Evolutionary conservation across 1,140 invertebrate species (phyloP).

Genomic region (Hycleus phaleratus): DNA sequence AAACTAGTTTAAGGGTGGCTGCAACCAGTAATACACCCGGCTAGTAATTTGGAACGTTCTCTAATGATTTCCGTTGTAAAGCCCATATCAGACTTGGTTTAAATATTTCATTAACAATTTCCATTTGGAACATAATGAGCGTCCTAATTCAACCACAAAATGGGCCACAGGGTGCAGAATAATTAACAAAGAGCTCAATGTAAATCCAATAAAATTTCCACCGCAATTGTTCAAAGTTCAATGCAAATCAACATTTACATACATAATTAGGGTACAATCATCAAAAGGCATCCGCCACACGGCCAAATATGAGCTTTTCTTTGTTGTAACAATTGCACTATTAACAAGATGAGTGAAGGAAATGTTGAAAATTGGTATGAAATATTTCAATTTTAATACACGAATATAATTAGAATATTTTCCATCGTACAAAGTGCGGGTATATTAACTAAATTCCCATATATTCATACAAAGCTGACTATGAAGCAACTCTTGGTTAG

Average conservation of each 20-base stretch:
- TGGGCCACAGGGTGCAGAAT: background rate
- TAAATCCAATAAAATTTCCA: conserved; percentile 18
- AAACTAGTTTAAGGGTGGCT: too few species aligned
- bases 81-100: too few species aligned
- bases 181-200: background rate
- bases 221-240: conserved; percentile 31
- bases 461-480: conserved; percentile 11
- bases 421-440: background rate
- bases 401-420: background rate
- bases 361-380: too few species aligned
- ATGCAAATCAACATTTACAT: conserved; percentile 29
- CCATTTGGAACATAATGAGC: too few species aligned
- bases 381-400: too few species aligned
- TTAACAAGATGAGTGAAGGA: too few species aligned
- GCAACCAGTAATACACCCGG: too few species aligned
- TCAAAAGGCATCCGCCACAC: conserved; percentile 16
- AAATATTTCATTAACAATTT: too few species aligned
- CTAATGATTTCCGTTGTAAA: too few species aligned
- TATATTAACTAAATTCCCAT: background rate
- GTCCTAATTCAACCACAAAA: background rate
- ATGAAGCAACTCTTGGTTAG: conserved; percentile 23
- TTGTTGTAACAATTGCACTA: too few species aligned
- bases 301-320: background rate
- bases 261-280: conserved; percentile 26
- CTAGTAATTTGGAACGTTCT: too few species aligned